Percentiles rank a stretch among this genome's conserved stretches.
These are phyloP conservation scores for Campoletis raptor DNA, from an alignment of 2,888 invertebrate genomes.

Conservation along the genomic window DNA sequence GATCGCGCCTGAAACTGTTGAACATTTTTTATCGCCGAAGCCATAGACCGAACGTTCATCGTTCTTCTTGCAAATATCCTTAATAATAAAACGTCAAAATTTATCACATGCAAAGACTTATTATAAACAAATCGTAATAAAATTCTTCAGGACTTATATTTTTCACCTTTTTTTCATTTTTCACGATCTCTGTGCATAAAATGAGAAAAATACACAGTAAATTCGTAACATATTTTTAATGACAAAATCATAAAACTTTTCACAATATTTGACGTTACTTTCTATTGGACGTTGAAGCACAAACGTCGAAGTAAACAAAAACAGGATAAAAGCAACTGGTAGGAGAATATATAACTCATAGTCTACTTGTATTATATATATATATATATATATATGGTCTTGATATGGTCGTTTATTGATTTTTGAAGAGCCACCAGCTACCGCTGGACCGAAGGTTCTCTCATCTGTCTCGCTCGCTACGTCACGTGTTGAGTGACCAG, in stretches of 20 bases:
- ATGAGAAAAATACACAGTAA: background rate
- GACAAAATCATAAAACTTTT: background rate
- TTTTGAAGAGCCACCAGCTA: slow-evolving; percentile 69
- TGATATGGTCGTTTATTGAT: slow-evolving; percentile 77
- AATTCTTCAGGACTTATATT: background rate
- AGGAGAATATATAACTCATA: slow-evolving; percentile 45
- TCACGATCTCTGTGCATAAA: background rate
- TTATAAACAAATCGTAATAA: background rate
- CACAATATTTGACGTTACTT: slow-evolving; percentile 13
- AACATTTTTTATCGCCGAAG: too few species aligned
- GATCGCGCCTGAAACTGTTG: too few species aligned
- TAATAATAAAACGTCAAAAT: background rate
- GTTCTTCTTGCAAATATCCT: too few species aligned
- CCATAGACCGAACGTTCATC: too few species aligned
- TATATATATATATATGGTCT: slow-evolving; percentile 43
- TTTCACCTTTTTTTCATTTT: background rate
- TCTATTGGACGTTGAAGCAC: background rate
- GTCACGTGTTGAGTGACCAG: slow-evolving; percentile 67
- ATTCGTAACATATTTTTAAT: background rate
- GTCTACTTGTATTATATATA: background rate
- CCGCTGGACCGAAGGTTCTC: slow-evolving; percentile 73
- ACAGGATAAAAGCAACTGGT: slow-evolving; percentile 69
- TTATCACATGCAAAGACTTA: background rate
- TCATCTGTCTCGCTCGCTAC: slow-evolving; percentile 49
- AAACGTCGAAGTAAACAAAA: slow-evolving; percentile 53